phyloP scores from a whole-genome alignment of 2,888 invertebrate species.

The Eupithecia pulchellata region DNA sequence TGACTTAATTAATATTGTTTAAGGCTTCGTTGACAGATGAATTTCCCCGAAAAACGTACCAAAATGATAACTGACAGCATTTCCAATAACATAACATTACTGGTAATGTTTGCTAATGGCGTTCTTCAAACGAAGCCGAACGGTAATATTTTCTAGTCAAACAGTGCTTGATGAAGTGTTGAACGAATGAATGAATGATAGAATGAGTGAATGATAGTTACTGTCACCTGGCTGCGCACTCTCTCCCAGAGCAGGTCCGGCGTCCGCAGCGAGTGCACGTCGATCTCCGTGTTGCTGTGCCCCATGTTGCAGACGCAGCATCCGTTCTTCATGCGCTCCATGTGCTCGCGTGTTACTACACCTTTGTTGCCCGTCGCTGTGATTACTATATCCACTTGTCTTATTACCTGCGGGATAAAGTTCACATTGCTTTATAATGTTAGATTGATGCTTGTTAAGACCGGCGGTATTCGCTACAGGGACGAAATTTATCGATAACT shows the following conservation, averaged over 20 bases:
- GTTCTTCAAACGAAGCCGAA: too few species aligned
- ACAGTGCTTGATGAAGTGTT: background rate
- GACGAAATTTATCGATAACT: too few species aligned
- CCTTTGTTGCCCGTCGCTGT: constrained; percentile 99
- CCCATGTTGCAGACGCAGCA: constrained; percentile 99
- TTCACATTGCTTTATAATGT: background rate
- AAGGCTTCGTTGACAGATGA: too few species aligned
- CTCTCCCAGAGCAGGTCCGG: constrained; percentile 99
- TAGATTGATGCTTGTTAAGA: background rate
- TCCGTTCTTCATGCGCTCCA: constrained; percentile 98
- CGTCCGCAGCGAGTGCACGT: constrained; percentile 96
- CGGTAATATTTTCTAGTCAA: background rate
- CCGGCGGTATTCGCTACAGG: background rate
- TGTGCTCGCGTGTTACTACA: constrained; percentile 96
- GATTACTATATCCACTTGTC: constrained; percentile 97
- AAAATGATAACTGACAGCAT: too few species aligned
- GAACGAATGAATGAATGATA: background rate
- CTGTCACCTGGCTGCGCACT: constrained; percentile 89
- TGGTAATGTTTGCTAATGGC: too few species aligned
- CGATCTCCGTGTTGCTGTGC: constrained; percentile 96
- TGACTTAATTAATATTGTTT: too few species aligned
- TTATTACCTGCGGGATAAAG: constrained; percentile 88
- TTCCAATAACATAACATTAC: too few species aligned
- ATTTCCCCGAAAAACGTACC: too few species aligned
- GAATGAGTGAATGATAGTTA: constrained; percentile 10